phyloP scores from a whole-genome alignment of 2,113 vertebrate genomes.

The Hystrix brachyura region DNA sequence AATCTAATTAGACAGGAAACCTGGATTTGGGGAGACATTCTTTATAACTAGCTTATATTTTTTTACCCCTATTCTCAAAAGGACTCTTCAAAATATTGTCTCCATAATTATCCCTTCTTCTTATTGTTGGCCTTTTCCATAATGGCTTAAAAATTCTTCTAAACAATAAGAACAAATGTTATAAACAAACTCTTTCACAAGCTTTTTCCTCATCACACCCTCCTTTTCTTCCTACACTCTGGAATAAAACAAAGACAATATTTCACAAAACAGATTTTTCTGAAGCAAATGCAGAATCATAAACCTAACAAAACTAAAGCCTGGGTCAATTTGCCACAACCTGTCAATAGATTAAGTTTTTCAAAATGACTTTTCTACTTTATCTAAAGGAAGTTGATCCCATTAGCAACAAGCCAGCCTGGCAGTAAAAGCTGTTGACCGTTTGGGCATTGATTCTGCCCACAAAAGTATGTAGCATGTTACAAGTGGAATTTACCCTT shows the following conservation, averaged over 20 bases:
- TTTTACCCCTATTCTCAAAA: slow-evolving; percentile 69
- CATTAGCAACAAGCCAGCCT: background rate
- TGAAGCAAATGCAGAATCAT: background rate
- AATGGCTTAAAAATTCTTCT: slow-evolving; percentile 77
- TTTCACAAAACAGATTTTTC: slow-evolving; percentile 19
- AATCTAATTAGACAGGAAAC: slow-evolving; percentile 78
- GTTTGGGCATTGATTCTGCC: slow-evolving; percentile 73
- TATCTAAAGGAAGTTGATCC: slow-evolving; percentile 67
- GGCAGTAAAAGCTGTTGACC: slow-evolving; percentile 56
- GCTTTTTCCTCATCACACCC: slow-evolving; percentile 79
- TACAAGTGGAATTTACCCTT: slow-evolving; percentile 85
- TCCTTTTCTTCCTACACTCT: slow-evolving; percentile 85
- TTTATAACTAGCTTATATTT: slow-evolving; percentile 68
- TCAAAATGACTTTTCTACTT: slow-evolving; percentile 59
- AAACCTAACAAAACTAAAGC: slow-evolving; percentile 23
- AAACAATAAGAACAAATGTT: slow-evolving; percentile 80
- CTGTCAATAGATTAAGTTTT: slow-evolving; percentile 73
- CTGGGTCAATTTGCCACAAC: slow-evolving; percentile 18
- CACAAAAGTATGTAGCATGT: slow-evolving; percentile 81
- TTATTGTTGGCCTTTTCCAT: slow-evolving; percentile 80
- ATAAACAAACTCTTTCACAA: slow-evolving; percentile 82
- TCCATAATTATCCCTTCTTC: slow-evolving; percentile 76
- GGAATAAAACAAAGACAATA: slow-evolving; percentile 72
- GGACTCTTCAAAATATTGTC: slow-evolving; percentile 70
- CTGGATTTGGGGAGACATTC: slow-evolving; percentile 73